These are phyloP conservation scores for Leuctra nigra DNA, from an alignment of 2,888 invertebrate genomes.

Conservation along the genomic window DNA sequence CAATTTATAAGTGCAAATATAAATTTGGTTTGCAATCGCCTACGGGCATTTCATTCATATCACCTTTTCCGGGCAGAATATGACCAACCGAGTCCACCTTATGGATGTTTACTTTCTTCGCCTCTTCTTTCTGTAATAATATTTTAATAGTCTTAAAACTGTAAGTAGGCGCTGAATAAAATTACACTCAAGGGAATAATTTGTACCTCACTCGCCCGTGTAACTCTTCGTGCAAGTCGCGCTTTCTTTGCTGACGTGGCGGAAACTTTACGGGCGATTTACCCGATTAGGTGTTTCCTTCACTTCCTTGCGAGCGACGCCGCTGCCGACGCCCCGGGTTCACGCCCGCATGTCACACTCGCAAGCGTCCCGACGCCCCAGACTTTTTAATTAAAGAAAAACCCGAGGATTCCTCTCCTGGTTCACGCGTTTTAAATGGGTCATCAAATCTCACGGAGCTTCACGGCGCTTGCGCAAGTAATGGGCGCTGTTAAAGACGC, in stretches of 20 bases:
- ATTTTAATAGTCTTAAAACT: constrained; percentile 27
- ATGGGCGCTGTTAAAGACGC: neutral
- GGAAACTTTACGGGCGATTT: constrained; percentile 28
- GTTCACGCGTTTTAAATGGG: constrained; percentile 9
- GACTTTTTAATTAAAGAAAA: constrained; percentile 19
- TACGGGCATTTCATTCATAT: too few relatives aligned
- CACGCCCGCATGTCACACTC: neutral
- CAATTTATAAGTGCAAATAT: too few relatives aligned
- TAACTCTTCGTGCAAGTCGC: neutral
- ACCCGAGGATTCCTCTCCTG: neutral
- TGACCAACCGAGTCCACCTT: too few relatives aligned
- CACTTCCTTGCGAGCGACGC: constrained; percentile 9
- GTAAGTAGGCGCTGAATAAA: constrained; percentile 26
- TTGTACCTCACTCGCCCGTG: constrained; percentile 21
- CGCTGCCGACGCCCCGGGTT: too few relatives aligned
- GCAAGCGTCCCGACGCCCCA: neutral
- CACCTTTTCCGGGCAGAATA: too few relatives aligned
- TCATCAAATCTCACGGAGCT: constrained; percentile 17
- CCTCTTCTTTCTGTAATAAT: constrained; percentile 16
- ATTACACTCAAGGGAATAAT: constrained; percentile 25
- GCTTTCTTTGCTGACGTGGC: constrained; percentile 25
- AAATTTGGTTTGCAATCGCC: too few relatives aligned
- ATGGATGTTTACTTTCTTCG: neutral
- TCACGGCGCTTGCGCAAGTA: too few relatives aligned
- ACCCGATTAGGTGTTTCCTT: constrained; percentile 28